These are phyloP conservation scores for Amphiprion clarkii DNA, from an alignment of 2,797 vertebrate species.

Conservation along the genomic window DNA sequence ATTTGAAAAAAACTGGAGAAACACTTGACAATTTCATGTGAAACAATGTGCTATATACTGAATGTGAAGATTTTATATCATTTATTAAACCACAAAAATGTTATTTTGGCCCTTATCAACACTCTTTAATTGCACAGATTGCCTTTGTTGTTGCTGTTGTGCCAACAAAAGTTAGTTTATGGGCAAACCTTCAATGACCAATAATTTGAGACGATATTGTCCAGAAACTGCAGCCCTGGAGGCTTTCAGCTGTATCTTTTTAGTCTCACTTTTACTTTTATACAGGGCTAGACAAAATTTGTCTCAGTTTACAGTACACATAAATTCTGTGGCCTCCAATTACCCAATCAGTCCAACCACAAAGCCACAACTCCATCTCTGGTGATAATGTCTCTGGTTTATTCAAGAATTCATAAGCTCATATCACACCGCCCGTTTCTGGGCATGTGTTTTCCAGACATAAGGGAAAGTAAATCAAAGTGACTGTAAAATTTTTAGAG, in stretches of 20 bases:
- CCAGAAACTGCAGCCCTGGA: constrained; percentile 54
- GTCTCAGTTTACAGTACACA: constrained; percentile 74
- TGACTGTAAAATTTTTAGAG: constrained; percentile 37
- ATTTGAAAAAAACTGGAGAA: constrained; percentile 37
- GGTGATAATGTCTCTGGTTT: constrained; percentile 74
- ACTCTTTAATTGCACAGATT: constrained; percentile 25
- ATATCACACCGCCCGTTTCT: constrained; percentile 35
- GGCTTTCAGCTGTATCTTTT: constrained; percentile 64
- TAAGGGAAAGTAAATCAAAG: constrained; percentile 41
- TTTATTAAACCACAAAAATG: constrained; percentile 47
- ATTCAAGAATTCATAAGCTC: constrained; percentile 63
- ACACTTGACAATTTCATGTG: constrained; percentile 26
- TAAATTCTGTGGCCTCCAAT: constrained; percentile 68
- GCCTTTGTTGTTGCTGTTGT: constrained; percentile 43
- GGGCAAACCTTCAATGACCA: constrained; percentile 53
- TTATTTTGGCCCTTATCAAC: constrained; percentile 36
- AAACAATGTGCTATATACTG: constrained; percentile 27
- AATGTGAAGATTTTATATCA: constrained; percentile 48
- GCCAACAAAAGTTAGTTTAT: constrained; percentile 62
- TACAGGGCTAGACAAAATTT: constrained; percentile 61
- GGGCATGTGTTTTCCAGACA: constrained; percentile 42
- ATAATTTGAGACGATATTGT: constrained; percentile 54
- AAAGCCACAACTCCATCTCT: constrained; percentile 69
- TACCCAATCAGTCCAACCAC: constrained; percentile 69
- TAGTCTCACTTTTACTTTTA: constrained; percentile 62